Evolutionary conservation across 2,888 invertebrate genomes (phyloP).

Genomic region (Synergus itoensis): DNA sequence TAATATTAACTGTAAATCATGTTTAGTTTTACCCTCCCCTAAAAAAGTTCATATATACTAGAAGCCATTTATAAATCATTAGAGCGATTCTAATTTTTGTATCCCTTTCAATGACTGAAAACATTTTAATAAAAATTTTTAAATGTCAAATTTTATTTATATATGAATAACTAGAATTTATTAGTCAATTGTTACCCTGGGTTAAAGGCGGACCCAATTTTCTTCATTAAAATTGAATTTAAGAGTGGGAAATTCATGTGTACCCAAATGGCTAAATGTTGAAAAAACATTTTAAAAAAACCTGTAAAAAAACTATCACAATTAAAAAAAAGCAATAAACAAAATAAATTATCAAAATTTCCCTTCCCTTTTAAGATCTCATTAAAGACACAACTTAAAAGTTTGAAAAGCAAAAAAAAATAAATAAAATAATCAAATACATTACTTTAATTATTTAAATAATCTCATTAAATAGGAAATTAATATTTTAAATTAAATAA

Average conservation of each 20-base stretch:
- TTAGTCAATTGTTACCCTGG: not conserved
- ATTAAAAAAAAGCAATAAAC: not conserved
- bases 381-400: not conserved
- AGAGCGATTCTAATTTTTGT: not conserved
- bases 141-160: not conserved
- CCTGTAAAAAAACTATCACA: slow-evolving; percentile 29
- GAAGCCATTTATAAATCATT: not conserved
- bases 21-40: no score
- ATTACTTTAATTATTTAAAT: not conserved
- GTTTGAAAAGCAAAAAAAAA: not conserved
- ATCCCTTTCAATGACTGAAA: not conserved
- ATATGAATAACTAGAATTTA: no score
- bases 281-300: no score
- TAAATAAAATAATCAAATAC: not conserved
- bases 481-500: no score
- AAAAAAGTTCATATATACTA: not conserved
- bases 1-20: not conserved
- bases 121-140: not conserved
- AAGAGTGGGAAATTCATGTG: not conserved
- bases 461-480: not conserved
- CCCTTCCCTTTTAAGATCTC: not conserved
- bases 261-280: not conserved
- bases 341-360: not conserved
- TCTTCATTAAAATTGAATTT: not conserved
- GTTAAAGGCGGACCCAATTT: not conserved